Conservation (phyloP, 2,797 vertebrate species). For the Cuniculus paca region DNA sequence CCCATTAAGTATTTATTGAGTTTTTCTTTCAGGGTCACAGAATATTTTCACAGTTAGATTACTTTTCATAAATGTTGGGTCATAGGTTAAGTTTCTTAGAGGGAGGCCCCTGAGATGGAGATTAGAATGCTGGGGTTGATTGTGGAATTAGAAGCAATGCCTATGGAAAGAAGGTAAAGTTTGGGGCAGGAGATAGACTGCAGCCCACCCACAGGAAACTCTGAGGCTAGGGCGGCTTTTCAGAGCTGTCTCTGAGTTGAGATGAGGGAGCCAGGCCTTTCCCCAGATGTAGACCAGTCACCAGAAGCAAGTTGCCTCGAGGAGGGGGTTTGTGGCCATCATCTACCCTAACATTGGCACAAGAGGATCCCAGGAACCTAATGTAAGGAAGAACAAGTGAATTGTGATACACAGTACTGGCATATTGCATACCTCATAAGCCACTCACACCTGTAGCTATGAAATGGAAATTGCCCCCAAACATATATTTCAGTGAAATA, state of each 20-base stretch:
- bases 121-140: not conserved
- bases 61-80: not conserved
- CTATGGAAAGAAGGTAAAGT: not conserved
- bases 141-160: not conserved
- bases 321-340: not conserved
- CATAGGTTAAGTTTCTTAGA: not conserved
- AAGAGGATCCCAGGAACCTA: not conserved
- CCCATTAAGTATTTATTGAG: not conserved
- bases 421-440: not conserved
- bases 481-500: constrained; percentile 24
- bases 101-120: not conserved
- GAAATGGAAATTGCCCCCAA: not conserved
- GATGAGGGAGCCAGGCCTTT: not conserved
- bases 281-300: not conserved
- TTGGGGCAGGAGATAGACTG: too few species aligned
- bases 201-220: accelerated
- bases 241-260: not conserved
- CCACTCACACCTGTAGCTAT: not conserved
- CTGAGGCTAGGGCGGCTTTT: not conserved
- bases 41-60: not conserved
- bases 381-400: not conserved
- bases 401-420: not conserved
- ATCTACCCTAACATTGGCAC: not conserved
- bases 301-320: not conserved
- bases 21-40: constrained; percentile 11